Evolutionary conservation across 2,888 invertebrate species (phyloP), one percentile per base, ranked within the genome.

Genomic region (Trypoxylon attenuatum): DNA sequence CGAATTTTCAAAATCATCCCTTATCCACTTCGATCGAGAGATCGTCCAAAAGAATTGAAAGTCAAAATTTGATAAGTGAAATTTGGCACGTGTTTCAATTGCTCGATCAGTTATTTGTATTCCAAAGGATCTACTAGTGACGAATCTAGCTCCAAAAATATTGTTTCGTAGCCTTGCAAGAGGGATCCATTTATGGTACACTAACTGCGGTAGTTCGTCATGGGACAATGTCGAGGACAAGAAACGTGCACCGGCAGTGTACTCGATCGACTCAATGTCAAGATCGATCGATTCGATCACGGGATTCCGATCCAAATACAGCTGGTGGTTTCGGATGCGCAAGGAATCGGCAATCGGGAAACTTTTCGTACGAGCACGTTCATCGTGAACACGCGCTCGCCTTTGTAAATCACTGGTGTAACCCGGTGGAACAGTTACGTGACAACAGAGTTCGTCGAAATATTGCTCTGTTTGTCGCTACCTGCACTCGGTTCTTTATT

Each of bases 221-320:
- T 56, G 46, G 61, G 38, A 47, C 71, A 62, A 61, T 60, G 73
- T 66, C 72, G 73, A 58, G 69, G 69, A 49, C 72, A 25, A 15
- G 22, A n/a, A n/a, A n/a, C n/a, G n/a, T n/a, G n/a, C n/a, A n/a
- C n/a, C 5, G n/a, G 42, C 18, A 43, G 57, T 62, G 58, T 49
- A 43, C 16, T 13, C 46, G 57, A 64, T 60, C 59, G 49, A 45
- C 55, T 66, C 75, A 71, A 73, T 77, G 77, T 60, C 71, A 65
- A 64, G 76, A 69, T 71, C 58, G 75, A 61, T 60, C 60, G 60
- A 53, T 54, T 23, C 54, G 52, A 29, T 41, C 46, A 41, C 55
- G 71, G 73, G 64, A 73, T 67, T 71, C 53, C 75, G 75, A 69
- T 69, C 77, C 77, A 77, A 76, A 76, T 77, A 76, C 77, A 76